These are phyloP conservation scores for Microctenopoma stevenorrisi DNA, from an alignment of 2,797 vertebrate genomes.

Conservation along the genomic window DNA sequence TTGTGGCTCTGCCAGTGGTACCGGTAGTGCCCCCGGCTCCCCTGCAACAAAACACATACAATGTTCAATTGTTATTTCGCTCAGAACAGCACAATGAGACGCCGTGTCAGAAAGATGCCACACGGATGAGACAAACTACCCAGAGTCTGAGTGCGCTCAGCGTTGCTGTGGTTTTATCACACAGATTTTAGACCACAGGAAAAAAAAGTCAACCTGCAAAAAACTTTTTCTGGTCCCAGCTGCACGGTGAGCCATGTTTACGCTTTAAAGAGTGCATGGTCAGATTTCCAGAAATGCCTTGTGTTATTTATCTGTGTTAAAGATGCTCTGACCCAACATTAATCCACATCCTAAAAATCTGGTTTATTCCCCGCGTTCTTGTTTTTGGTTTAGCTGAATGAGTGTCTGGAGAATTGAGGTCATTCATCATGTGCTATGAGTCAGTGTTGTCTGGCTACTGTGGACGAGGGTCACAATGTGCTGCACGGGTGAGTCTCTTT, in stretches of 20 bases:
- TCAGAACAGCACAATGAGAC: constrained; percentile 46
- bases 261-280: constrained; percentile 55
- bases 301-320: constrained; percentile 64
- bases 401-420: constrained; percentile 75
- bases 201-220: constrained; percentile 32
- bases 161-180: constrained; percentile 34
- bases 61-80: constrained; percentile 45
- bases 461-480: constrained; percentile 70
- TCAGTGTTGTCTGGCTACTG: constrained; percentile 83
- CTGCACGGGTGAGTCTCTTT: constrained; percentile 69
- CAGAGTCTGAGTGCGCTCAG: constrained; percentile 1
- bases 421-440: constrained; percentile 79
- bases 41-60: constrained; percentile 83
- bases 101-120: not conserved
- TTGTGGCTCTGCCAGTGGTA: constrained; percentile 99
- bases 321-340: constrained; percentile 58
- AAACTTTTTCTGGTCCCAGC: constrained; percentile 43
- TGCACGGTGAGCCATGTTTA: constrained; percentile 61
- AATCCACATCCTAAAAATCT: constrained; percentile 52
- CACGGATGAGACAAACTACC: not conserved
- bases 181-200: constrained; percentile 29
- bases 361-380: constrained; percentile 53
- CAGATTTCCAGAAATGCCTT: constrained; percentile 62
- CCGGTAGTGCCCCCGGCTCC: constrained; percentile 95
- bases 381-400: constrained; percentile 67